Percentiles rank a stretch among this genome's conserved stretches.
These are phyloP conservation scores for Cheilosia pagana DNA, from an alignment of 2,888 invertebrate genomes.

Conservation along the genomic window DNA sequence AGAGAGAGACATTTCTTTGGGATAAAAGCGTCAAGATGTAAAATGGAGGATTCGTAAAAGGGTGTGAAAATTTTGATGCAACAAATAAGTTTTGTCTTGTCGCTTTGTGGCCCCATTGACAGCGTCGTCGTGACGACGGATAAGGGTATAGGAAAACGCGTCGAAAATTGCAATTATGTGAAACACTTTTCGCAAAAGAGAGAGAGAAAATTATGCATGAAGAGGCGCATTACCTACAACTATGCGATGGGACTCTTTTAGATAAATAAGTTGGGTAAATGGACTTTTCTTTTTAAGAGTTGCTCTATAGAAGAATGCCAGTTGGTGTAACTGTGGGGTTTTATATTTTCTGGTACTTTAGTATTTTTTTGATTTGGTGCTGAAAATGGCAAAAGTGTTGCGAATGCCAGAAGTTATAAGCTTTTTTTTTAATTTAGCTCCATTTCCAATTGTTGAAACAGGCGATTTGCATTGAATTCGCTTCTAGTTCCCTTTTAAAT, in stretches of 20 bases:
- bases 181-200: neutral
- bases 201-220: constrained; percentile 12
- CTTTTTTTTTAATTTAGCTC: too few relatives aligned
- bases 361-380: neutral
- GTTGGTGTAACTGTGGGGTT: constrained; percentile 31
- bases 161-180: constrained; percentile 20
- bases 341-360: neutral
- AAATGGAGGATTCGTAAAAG: constrained; percentile 14
- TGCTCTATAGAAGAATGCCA: neutral
- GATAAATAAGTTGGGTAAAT: neutral
- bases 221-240: constrained; percentile 34
- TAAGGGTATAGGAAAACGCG: neutral
- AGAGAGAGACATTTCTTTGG: constrained; percentile 38
- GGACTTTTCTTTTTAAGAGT: constrained; percentile 36
- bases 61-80: constrained; percentile 65
- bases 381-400: neutral
- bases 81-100: constrained; percentile 55
- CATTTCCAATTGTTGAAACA: too few relatives aligned
- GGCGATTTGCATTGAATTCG: too few relatives aligned
- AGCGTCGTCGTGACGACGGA: neutral
- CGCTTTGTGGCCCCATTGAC: neutral
- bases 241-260: constrained; percentile 26
- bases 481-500: too few relatives aligned
- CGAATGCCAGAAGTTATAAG: too few relatives aligned
- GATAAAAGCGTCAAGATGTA: constrained; percentile 9